phyloP scores from a whole-genome alignment of 2,113 vertebrate genomes.

The Thunnus maccoyii region DNA sequence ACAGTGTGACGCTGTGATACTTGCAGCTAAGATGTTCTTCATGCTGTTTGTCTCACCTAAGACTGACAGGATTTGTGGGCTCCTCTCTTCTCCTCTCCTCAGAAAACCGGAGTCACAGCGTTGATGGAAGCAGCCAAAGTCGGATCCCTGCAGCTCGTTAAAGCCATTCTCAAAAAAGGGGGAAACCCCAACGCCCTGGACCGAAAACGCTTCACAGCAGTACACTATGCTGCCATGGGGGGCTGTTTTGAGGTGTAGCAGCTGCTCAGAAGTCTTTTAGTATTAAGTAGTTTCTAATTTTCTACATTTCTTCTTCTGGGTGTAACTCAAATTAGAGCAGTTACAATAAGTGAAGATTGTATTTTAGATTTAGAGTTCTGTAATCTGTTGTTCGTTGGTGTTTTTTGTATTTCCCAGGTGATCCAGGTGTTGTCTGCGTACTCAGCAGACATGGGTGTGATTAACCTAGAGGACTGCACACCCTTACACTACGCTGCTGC shows the following conservation, averaged over 20 bases:
- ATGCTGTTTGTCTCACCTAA: neutral
- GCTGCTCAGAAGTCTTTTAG: neutral
- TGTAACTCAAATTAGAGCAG: neutral
- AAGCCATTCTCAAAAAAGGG: conserved; percentile 87
- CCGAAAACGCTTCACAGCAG: conserved; percentile 84
- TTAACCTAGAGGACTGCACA: conserved; percentile 88
- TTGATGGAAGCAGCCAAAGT: conserved; percentile 91
- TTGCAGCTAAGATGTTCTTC: neutral
- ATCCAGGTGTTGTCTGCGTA: conserved; percentile 85
- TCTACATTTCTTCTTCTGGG: neutral
- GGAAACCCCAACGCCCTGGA: conserved; percentile 88
- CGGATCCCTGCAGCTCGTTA: conserved; percentile 86
- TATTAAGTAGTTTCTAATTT: neutral
- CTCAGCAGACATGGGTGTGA: conserved; percentile 87
- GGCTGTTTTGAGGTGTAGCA: conserved; percentile 92
- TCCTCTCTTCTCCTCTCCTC: conserved; percentile 33
- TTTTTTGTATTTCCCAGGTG: conserved; percentile 69
- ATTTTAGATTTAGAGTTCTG: neutral
- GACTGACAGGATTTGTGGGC: too few species aligned
- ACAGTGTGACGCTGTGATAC: neutral
- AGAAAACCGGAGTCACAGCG: conserved; percentile 91
- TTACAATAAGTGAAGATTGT: neutral
- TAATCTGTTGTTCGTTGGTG: neutral
- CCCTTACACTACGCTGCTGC: conserved; percentile 92
- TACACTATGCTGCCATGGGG: conserved; percentile 93